Percentiles rank a stretch among this genome's conserved stretches.
Conservation (phyloP, 2,113 vertebrate species). For the Protobothrops flavoviridis region DNA sequence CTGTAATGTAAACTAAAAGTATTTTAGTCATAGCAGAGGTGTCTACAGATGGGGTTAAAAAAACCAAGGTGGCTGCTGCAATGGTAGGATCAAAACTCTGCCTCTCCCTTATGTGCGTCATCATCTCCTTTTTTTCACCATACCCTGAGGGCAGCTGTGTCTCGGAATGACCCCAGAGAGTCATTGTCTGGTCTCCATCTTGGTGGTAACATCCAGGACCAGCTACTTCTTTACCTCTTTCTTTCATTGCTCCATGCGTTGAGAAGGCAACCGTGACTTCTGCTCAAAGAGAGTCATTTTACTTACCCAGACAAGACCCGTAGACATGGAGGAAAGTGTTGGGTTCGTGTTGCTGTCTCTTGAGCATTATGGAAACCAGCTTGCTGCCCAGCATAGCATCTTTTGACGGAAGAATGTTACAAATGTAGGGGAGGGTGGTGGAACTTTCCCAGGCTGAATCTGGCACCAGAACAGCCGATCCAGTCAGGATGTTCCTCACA, state of each 20-base stretch:
- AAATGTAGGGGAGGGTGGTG: accelerated
- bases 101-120: not conserved
- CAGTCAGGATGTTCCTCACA: not conserved
- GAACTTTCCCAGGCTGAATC: not conserved
- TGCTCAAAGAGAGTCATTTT: not conserved
- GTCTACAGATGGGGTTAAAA: not conserved
- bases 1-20: slow-evolving; percentile 18
- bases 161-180: not conserved
- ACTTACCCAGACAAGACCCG: not conserved
- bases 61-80: not conserved
- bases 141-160: not conserved
- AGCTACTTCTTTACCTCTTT: not conserved
- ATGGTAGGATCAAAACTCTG: not conserved
- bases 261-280: not conserved
- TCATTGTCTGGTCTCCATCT: not conserved
- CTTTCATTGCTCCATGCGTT: not conserved
- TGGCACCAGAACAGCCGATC: accelerated
- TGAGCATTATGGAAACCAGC: not conserved
- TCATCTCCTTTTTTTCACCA: not conserved
- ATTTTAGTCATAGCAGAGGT: not conserved
- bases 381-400: not conserved
- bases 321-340: not conserved
- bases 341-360: not conserved
- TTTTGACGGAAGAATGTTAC: not conserved
- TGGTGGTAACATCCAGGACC: not conserved